A percentile compares a stretch with the other conserved stretches of the same genome.
These are phyloP conservation scores for Cephus pygmeus DNA, from an alignment of 2,888 invertebrate genomes.

Conservation along the genomic window DNA sequence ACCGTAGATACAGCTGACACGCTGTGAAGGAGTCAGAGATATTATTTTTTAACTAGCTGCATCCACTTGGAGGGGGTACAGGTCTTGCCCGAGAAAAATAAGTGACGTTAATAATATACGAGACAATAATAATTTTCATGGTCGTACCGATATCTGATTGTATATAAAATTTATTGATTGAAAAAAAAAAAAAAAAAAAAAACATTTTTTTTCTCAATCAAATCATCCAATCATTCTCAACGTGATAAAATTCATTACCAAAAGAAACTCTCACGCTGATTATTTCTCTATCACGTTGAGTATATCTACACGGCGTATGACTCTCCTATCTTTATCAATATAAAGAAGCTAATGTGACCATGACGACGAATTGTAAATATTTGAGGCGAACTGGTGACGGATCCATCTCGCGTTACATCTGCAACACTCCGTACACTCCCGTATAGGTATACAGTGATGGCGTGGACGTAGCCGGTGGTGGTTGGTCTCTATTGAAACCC, in stretches of 20 bases:
- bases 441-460: neutral
- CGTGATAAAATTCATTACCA: neutral
- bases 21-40: constrained; percentile 16
- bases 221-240: neutral
- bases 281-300: neutral
- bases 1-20: constrained; percentile 50
- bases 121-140: neutral
- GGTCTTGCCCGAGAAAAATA: neutral
- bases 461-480: neutral
- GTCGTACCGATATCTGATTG: neutral
- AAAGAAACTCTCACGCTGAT: constrained; percentile 4
- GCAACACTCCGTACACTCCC: neutral
- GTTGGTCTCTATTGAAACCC: constrained; percentile 31
- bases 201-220: neutral
- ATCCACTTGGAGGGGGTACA: neutral
- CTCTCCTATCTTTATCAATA: neutral
- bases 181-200: too few relatives aligned
- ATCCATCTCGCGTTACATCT: constrained; percentile 21
- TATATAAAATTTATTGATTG: neutral
- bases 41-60: constrained; percentile 3
- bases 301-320: neutral
- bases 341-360: neutral
- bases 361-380: constrained; percentile 18
- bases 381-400: constrained; percentile 20
- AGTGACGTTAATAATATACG: neutral